These are phyloP conservation scores for Drosophila nigromelanica DNA, from an alignment of 1,140 invertebrate species.

Conservation along the genomic window DNA sequence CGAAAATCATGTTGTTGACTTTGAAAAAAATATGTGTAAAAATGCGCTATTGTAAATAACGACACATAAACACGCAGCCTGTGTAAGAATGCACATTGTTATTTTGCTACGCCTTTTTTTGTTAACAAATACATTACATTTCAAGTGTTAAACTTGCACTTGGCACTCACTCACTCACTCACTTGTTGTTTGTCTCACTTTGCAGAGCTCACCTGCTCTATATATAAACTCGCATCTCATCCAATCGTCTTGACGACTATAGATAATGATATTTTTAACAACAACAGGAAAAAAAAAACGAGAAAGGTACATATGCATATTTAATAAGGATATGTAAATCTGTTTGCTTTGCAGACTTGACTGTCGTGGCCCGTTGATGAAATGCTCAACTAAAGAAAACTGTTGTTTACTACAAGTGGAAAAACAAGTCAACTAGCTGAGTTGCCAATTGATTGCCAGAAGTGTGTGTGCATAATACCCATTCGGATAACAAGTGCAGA, in stretches of 20 bases:
- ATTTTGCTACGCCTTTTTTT: conserved; percentile 30
- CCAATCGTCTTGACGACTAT: conserved; percentile 8
- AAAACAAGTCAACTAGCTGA: too few relatives aligned
- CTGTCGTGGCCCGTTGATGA: background rate
- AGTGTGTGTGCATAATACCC: too few relatives aligned
- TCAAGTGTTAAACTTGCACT: conserved; percentile 58
- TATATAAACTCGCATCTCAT: conserved; percentile 1
- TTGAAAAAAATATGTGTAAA: conserved; percentile 82
- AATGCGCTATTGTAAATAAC: conserved; percentile 82
- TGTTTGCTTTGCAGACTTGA: background rate
- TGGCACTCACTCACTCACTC: conserved; percentile 18
- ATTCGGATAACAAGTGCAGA: too few relatives aligned
- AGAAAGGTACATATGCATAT: background rate
- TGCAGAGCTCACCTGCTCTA: conserved; percentile 9
- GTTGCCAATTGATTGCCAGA: too few relatives aligned
- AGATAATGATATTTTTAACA: conserved; percentile 23
- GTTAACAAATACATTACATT: conserved; percentile 61
- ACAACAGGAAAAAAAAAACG: background rate
- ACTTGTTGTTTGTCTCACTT: conserved; percentile 47
- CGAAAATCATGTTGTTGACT: conserved; percentile 81
- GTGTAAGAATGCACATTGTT: conserved; percentile 32
- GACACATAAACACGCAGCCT: conserved; percentile 65
- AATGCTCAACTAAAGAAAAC: background rate
- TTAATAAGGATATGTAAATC: background rate
- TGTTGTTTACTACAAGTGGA: background rate